These are phyloP conservation scores for Gymnodraco acuticeps DNA, from an alignment of 2,797 vertebrate genomes.

Conservation along the genomic window DNA sequence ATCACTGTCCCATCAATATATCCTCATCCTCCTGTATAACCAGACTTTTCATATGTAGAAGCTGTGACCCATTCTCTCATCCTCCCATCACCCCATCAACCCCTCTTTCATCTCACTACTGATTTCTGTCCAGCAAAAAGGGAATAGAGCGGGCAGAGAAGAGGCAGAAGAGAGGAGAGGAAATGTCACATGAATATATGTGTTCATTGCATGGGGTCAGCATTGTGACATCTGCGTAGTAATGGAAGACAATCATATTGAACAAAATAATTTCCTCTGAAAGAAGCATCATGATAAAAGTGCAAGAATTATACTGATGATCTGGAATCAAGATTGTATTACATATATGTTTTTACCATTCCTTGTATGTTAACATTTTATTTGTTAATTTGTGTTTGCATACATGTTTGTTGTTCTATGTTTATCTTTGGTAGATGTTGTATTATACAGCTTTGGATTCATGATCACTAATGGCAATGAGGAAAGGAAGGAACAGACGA, in stretches of 20 bases:
- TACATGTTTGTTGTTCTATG: neutral
- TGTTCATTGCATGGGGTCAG: neutral
- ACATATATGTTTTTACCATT: neutral
- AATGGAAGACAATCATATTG: neutral
- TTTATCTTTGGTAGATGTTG: neutral
- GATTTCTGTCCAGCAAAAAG: slow-evolving; percentile 51
- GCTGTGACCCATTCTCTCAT: slow-evolving; percentile 71
- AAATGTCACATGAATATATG: slow-evolving; percentile 19
- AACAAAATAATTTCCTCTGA: neutral
- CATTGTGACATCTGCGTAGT: neutral
- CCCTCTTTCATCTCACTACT: slow-evolving; percentile 66
- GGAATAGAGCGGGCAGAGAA: neutral
- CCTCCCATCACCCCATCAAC: slow-evolving; percentile 62
- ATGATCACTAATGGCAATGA: neutral
- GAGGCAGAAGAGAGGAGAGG: slow-evolving; percentile 7
- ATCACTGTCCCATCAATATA: slow-evolving; percentile 31
- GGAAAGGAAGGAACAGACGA: neutral
- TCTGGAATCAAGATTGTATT: neutral
- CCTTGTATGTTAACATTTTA: neutral
- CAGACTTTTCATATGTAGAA: slow-evolving; percentile 52
- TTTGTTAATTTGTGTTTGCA: neutral
- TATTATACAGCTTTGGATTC: neutral
- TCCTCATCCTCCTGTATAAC: slow-evolving; percentile 34
- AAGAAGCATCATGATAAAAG: neutral
- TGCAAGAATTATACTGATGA: neutral